Evolutionary conservation across 2,113 vertebrate species (phyloP).

Genomic region (Capreolus pygargus): DNA sequence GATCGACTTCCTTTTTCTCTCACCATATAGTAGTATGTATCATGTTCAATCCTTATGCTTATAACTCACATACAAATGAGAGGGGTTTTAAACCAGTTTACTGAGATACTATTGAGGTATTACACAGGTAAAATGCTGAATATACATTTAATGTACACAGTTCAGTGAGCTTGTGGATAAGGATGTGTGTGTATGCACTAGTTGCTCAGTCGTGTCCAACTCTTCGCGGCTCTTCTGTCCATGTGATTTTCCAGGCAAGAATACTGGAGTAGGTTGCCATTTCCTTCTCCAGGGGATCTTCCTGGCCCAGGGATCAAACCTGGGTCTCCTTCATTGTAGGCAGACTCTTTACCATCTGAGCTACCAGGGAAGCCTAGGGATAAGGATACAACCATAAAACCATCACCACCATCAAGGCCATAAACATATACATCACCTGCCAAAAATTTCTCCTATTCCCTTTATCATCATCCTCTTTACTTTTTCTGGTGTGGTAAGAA

Average conservation of each 20-base stretch:
- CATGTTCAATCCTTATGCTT: neutral
- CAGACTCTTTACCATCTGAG: neutral
- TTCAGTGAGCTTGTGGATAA: neutral
- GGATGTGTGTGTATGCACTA: neutral
- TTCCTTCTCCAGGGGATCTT: neutral
- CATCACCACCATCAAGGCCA: neutral
- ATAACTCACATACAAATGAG: neutral
- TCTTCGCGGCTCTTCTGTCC: rapidly evolving
- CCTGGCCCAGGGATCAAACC: neutral
- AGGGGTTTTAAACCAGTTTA: neutral
- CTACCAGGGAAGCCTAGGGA: neutral
- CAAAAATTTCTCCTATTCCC: neutral
- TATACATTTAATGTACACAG: neutral
- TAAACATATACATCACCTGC: neutral
- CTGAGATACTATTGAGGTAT: neutral
- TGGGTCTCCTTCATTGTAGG: neutral
- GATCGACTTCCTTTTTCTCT: neutral
- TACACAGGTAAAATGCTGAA: neutral
- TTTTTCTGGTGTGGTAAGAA: neutral
- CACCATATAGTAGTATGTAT: neutral
- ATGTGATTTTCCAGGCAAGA: neutral
- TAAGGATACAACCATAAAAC: neutral
- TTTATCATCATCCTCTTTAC: neutral
- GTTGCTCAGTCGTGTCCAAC: neutral
- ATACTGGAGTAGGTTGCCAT: neutral